A percentile compares a stretch with the other conserved stretches of the same genome.
These are phyloP conservation scores for Papilio helenus DNA, from an alignment of 1,140 invertebrate genomes.

Conservation along the genomic window DNA sequence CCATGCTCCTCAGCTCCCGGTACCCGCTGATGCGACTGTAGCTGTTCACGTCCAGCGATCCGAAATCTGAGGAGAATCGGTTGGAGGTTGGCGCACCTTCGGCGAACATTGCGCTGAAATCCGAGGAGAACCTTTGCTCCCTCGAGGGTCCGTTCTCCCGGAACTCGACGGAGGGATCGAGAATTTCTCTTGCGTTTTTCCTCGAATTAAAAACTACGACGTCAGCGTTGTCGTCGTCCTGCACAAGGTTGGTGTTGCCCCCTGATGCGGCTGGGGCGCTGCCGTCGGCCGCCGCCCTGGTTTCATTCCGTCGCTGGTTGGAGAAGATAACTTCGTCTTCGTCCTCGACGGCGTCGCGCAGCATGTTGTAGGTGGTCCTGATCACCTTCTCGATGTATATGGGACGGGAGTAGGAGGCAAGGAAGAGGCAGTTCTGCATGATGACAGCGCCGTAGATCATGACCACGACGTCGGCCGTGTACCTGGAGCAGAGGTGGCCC, in stretches of 20 bases:
- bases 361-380: conserved; percentile 75
- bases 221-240: conserved; percentile 73
- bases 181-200: conserved; percentile 69
- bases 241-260: conserved; percentile 44
- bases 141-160: conserved; percentile 56
- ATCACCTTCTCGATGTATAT: conserved; percentile 76
- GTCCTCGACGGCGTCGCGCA: conserved; percentile 75
- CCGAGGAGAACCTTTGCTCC: conserved; percentile 64
- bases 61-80: conserved; percentile 71
- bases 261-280: conserved; percentile 21
- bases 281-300: conserved; percentile 11
- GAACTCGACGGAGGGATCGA: conserved; percentile 64
- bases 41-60: conserved; percentile 57
- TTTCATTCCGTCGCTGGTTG: conserved; percentile 52
- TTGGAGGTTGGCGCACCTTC: conserved; percentile 43
- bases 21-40: conserved; percentile 62
- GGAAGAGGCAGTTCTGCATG: conserved; percentile 78
- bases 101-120: conserved; percentile 62
- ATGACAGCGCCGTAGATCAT: conserved; percentile 76
- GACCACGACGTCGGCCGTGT: conserved; percentile 65
- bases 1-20: conserved; percentile 71
- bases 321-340: conserved; percentile 81
- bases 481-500: conserved; percentile 65
- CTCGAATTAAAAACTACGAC: conserved; percentile 76
- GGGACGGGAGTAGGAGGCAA: conserved; percentile 73